Base-by-base conservation (phyloP, 2,797 vertebrate genomes). In the Cuniculus paca region DNA sequence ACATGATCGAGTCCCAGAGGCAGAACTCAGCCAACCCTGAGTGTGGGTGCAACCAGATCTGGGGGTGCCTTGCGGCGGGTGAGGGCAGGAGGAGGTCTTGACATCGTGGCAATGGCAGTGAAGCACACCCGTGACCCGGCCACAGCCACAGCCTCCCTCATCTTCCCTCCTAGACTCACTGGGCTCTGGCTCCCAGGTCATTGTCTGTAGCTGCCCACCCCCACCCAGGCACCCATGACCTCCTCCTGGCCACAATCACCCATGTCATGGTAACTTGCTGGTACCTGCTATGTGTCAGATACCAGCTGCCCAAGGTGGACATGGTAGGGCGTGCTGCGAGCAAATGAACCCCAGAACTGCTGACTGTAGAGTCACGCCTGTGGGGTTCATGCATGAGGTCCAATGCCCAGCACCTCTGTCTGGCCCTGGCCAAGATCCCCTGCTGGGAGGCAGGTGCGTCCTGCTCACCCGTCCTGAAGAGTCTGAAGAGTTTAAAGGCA, bases 211-310 rank as follows among this genome's bases (percentile, higher is more conserved):
- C n/a, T 5, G 20, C 6, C 72, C 48, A 54, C 54, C 24, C 54
- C 39, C n/a, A 68, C 26, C 2, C 1, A 5, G 65, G 17, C 7
- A 22, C 26, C 56, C 4, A 0, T 6, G 54, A 6, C 36, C 24
- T 12, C 19, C 20, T 54, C 24, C 68, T 13, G 6, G 28, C 48
- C 36, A 9, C 0, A 3, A 12, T 28, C 58, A n/a, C 19, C 28
- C 80, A 42, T 13, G 9, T 70, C 19, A 22, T 4, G 2, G 4
- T n/a, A 9, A 70, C 20, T 70, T 5, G 19, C 20, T 39, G 6
- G 68, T 36, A 22, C 36, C n/a, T 70, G 12, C 72, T 36, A 1
- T 9, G 36, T 16, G 82, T 50, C 82, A 48, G 72, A 19, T 3
- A 1, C 91, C 56, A 28, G 36, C 28, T 75, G 36, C 22, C 70